Base-by-base conservation (phyloP, 2,888 invertebrate genomes). In the Sympetrum striolatum region DNA sequence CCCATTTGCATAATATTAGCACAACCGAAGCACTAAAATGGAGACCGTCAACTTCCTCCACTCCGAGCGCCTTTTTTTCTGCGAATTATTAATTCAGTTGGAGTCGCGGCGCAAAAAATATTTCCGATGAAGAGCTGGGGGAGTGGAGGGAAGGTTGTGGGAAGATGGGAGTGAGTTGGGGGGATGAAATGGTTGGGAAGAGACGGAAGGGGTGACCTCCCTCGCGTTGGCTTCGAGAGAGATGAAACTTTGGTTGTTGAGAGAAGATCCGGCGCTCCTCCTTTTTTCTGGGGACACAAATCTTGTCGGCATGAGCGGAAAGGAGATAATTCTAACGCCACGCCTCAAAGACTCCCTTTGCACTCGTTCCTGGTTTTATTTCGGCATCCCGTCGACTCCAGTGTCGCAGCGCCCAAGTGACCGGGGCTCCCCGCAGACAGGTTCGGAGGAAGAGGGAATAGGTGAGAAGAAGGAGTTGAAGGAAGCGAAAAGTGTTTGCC, bases 161-260 rank as follows among this genome's bases (percentile, higher is more conserved):
- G 25, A 73, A 18, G 73, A 8, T 10, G 12, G 18, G 14, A 12
- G 14, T 25, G 25, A 0, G 0, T 37, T 58, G 82, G 35, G 22
- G 2, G 4, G 58, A 5, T 22, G 37, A n/a, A 58, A 18, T 22
- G 58, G 60, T 37, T 15, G 14, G 15, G 18, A 58, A 25, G 18
- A 3, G 35, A 58, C 22, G 1, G 60, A 60, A 35, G 35, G 35
- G 37, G 22, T 3, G 0, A 15, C 60, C 60, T n/a, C n/a, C 60
- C 22, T 60, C 37, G 60, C 86, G 37, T 86, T 64, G 37, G 64
- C 39, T 64, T 8, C 86, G 58, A 86, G 82, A 22, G 53, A 58
- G 60, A 86, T 86, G 64, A 86, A 86, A 86, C 86, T 86, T 86
- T 86, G 60, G 86, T 82, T 82, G 58, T 31, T 82, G 37, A n/a